phyloP scores from a whole-genome alignment of 2,888 invertebrate species.

The Aphelenchoides bicaudatus region DNA sequence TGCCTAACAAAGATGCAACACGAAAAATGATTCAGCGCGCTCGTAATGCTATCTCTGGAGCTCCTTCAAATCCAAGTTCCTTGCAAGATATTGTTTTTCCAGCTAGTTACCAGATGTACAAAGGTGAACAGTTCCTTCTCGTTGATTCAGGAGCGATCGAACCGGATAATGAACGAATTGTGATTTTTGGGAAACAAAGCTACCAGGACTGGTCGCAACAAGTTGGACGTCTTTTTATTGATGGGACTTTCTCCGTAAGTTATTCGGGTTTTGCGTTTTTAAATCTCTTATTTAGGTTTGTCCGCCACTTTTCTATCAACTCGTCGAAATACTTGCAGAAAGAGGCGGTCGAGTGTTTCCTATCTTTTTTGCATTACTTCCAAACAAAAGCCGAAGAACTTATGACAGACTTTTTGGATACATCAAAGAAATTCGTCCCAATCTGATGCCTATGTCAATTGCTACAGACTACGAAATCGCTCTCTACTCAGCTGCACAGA shows the following conservation, averaged over 20 bases:
- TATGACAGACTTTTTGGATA: slow-evolving; percentile 13
- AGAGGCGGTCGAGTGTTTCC: slow-evolving; percentile 16
- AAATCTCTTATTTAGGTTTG: no score
- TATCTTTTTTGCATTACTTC: slow-evolving; percentile 13
- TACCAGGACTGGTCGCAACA: slow-evolving; percentile 17
- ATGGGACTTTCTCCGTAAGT: slow-evolving; percentile 24
- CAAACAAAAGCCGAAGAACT: slow-evolving; percentile 15
- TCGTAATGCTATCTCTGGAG: slow-evolving; percentile 5
- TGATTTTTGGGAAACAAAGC: slow-evolving; percentile 18
- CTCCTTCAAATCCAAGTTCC: slow-evolving; percentile 12
- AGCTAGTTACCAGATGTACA: slow-evolving; percentile 13
- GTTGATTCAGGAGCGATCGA: slow-evolving; percentile 19
- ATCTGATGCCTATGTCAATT: slow-evolving; percentile 13
- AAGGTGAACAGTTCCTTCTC: slow-evolving; percentile 19
- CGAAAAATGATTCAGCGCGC: slow-evolving; percentile 13
- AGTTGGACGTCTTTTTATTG: slow-evolving; percentile 17
- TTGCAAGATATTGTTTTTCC: slow-evolving; percentile 7
- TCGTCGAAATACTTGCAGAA: slow-evolving; percentile 15
- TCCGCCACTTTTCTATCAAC: slow-evolving; percentile 22
- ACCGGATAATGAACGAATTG: slow-evolving; percentile 19
- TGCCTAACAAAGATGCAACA: slow-evolving; percentile 2
- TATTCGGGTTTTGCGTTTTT: no score
- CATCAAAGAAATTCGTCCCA: slow-evolving; percentile 19
- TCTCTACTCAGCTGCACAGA: neutral
- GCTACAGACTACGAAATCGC: slow-evolving; percentile 12